Percentiles rank a stretch among this genome's conserved stretches.
Conservation (phyloP, 2,888 invertebrate genomes). For the Steinernema carpocapsae region DNA sequence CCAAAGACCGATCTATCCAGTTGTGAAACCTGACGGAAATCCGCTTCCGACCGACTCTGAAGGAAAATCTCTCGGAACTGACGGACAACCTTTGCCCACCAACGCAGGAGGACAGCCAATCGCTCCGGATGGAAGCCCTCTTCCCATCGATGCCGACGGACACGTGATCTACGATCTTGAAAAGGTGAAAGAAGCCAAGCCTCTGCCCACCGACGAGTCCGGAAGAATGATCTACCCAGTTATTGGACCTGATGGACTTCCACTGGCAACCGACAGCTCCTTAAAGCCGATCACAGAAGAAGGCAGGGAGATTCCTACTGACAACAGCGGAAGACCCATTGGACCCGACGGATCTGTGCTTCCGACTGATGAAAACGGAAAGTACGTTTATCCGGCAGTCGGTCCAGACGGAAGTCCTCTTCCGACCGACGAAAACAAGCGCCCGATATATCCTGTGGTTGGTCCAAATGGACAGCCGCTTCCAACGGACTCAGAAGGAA, state of each 20-base stretch:
- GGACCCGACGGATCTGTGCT: slow-evolving; percentile 35
- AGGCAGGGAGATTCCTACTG: slow-evolving; percentile 42
- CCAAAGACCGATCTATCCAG: slow-evolving; percentile 37
- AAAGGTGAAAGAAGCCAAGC: slow-evolving; percentile 40
- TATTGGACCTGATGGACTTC: slow-evolving; percentile 25
- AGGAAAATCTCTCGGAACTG: slow-evolving; percentile 42
- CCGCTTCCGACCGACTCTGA: slow-evolving; percentile 48
- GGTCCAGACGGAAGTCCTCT: slow-evolving; percentile 45
- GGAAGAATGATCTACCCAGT: slow-evolving; percentile 37
- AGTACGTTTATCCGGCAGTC: slow-evolving; percentile 34
- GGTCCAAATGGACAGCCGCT: slow-evolving; percentile 31
- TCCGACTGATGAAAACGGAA: slow-evolving; percentile 38
- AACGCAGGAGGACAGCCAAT: slow-evolving; percentile 39
- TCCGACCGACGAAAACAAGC: slow-evolving; percentile 36
- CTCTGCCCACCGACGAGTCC: slow-evolving; percentile 44
- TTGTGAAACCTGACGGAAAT: slow-evolving; percentile 47
- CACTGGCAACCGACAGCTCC: slow-evolving; percentile 46
- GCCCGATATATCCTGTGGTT: slow-evolving; percentile 40
- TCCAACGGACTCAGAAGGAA: neutral
- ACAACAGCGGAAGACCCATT: slow-evolving; percentile 39
- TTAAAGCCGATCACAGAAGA: slow-evolving; percentile 40
- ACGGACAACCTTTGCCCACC: slow-evolving; percentile 48
- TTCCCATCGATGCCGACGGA: slow-evolving; percentile 48
- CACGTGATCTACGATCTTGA: slow-evolving; percentile 47
- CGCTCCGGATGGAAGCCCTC: slow-evolving; percentile 44